phyloP scores from a whole-genome alignment of 53 echinoderm and acorn worm genomes.

The Glandiceps talaboti region DNA sequence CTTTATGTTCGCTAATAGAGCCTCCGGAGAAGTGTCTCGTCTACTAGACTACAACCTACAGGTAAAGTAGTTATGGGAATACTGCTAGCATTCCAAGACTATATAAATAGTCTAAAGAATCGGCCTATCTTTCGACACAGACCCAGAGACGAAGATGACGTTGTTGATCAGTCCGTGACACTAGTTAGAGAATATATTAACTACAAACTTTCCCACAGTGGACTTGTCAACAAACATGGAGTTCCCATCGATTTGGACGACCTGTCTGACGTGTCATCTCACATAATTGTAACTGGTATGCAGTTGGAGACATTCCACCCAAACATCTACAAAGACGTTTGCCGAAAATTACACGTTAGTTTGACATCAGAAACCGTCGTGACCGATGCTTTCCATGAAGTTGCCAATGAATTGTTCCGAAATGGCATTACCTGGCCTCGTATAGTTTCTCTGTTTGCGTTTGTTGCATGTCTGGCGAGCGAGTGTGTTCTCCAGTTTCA shows the following conservation, averaged over 20 bases:
- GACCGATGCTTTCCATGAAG: conserved; percentile 36
- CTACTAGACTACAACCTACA: no score
- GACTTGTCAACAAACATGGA: conserved; percentile 31
- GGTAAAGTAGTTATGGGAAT: no score
- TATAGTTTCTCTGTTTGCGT: conserved; percentile 49
- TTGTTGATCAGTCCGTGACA: conserved; percentile 38
- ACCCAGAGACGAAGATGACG: conserved; percentile 29
- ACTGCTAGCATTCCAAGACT: no score
- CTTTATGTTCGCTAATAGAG: no score
- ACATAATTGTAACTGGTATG: background rate
- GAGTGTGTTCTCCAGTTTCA: conserved; percentile 65
- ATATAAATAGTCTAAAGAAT: no score
- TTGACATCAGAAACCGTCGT: conserved; percentile 22
- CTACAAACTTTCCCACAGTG: conserved; percentile 39
- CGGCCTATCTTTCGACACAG: background rate
- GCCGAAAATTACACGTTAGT: conserved; percentile 41
- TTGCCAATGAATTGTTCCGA: conserved; percentile 40
- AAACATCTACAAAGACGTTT: conserved; percentile 46
- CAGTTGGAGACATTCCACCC: conserved; percentile 56
- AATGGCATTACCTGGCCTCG: conserved; percentile 54
- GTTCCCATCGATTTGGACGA: background rate
- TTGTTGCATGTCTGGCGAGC: conserved; percentile 52
- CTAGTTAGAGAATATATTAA: conserved; percentile 60
- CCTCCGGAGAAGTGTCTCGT: no score
- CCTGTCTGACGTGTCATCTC: background rate